A percentile compares a stretch with the other conserved stretches of the same genome.
phyloP scores from a whole-genome alignment of 2,888 invertebrate species.

The Leucophenga maculata region DNA sequence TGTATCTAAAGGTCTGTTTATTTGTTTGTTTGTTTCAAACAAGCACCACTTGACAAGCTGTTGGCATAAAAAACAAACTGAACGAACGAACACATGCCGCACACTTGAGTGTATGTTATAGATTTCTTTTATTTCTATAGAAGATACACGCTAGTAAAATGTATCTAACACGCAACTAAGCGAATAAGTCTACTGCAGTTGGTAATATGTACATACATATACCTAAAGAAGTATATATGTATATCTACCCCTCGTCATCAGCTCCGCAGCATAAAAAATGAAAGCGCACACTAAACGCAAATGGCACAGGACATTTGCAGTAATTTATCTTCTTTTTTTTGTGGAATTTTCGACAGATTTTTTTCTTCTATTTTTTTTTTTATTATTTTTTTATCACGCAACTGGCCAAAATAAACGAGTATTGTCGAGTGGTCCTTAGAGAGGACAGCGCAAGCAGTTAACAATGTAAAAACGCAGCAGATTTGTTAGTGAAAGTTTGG shows the following conservation, averaged over 20 bases:
- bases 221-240: background rate
- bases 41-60: slow-evolving; percentile 67
- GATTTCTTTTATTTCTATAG: slow-evolving; percentile 30
- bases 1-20: slow-evolving; percentile 12
- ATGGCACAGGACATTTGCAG: slow-evolving; percentile 23
- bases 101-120: slow-evolving; percentile 63
- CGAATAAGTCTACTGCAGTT: background rate
- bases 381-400: slow-evolving; percentile 20
- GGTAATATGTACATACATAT: background rate
- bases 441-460: background rate
- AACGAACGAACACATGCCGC: slow-evolving; percentile 21
- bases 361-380: background rate
- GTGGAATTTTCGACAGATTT: slow-evolving; percentile 11
- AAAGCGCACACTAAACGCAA: slow-evolving; percentile 16
- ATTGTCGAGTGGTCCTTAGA: background rate
- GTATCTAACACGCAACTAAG: slow-evolving; percentile 20
- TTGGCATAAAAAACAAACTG: slow-evolving; percentile 60
- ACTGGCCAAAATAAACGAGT: slow-evolving; percentile 22
- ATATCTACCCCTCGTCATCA: slow-evolving; percentile 23
- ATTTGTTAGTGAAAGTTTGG: slow-evolving; percentile 23
- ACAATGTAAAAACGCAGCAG: slow-evolving; percentile 6
- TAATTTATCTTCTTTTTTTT: slow-evolving; percentile 20
- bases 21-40: slow-evolving; percentile 35
- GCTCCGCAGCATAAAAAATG: background rate
- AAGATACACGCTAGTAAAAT: background rate